Evolutionary conservation across 2,888 invertebrate species (phyloP), one percentile per base, ranked within the genome.

Genomic region (Xanthorhoe spadicearia): DNA sequence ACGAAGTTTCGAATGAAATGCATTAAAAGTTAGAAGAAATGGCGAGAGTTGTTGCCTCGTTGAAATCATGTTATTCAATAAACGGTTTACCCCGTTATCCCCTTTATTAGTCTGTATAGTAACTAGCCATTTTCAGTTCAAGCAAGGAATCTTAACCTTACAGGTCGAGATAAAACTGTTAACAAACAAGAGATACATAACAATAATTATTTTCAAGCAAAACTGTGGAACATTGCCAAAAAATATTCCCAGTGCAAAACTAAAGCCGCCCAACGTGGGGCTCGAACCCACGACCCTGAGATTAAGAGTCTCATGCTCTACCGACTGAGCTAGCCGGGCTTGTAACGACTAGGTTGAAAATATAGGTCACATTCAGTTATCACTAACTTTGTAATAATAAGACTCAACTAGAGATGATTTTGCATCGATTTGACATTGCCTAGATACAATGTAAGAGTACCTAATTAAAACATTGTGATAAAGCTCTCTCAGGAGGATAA

Each of bases 201-300:
- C 23, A 23, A 46, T 46, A 10, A 23, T 38, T 2, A 9, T 38
- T 4, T 5, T 32, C 32, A 32, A 32, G 5, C 0, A 43, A 19
- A 0, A 18, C 48, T 48, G 49, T 50, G 50, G 19, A 19, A 59
- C 15, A 51, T 15, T 51, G 15, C 19, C 15, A 23, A 59, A 23
- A 43, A 52, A 15, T 18, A 15, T 51, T 43, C 19, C 8, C 9
- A 9, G 23, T 46, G 7, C 46, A 57, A 49, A 74, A 74, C 60
- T 28, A n/a, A 75, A 70, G 1, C 0, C 92, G 94, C 94, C 94
- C 94, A 94, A 94, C 94, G 94, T 94, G 94, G 94, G 94, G 94
- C 94, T 94, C 94, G 94, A 94, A 94, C 94, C 94, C 94, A 94
- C 94, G 94, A 94, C 94, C 94, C 94, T 94, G 94, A 94, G 94